Conservation (phyloP, 2,113 vertebrate species). For the Misgurnus mizolepis region DNA sequence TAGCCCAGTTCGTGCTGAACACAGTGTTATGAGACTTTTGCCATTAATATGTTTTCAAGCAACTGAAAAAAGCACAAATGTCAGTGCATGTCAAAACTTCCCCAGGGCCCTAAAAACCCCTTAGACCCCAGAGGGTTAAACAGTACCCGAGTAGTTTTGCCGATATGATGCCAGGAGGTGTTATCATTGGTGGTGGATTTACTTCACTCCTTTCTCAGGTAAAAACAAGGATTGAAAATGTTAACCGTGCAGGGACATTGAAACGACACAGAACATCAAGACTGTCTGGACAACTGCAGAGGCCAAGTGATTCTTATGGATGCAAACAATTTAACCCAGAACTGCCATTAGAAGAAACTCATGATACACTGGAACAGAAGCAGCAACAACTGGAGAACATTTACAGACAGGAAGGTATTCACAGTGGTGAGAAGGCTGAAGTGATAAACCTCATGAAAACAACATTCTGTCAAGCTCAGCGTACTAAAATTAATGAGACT, state of each 20-base stretch:
- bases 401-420: not conserved
- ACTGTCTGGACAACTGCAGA: not conserved
- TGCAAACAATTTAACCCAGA: conserved; percentile 36
- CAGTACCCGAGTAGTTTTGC: conserved; percentile 29
- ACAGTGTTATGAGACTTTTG: no score
- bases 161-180: conserved; percentile 20
- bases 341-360: no score
- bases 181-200: conserved; percentile 18
- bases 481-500: conserved; percentile 20
- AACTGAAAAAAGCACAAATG: no score
- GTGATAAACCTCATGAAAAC: conserved; percentile 30
- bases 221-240: conserved; percentile 32
- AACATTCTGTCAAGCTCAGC: conserved; percentile 36
- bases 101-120: no score
- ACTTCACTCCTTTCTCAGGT: conserved; percentile 31
- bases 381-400: conserved; percentile 19
- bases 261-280: not conserved
- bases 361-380: no score
- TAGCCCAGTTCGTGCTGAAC: no score
- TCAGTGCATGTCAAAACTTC: no score
- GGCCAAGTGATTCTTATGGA: conserved; percentile 29
- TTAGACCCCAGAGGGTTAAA: no score
- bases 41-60: no score
- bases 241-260: not conserved
- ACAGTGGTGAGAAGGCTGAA: conserved; percentile 35